Conservation (phyloP, 2,888 invertebrate genomes). For the Aphelenchoides bicaudatus region DNA sequence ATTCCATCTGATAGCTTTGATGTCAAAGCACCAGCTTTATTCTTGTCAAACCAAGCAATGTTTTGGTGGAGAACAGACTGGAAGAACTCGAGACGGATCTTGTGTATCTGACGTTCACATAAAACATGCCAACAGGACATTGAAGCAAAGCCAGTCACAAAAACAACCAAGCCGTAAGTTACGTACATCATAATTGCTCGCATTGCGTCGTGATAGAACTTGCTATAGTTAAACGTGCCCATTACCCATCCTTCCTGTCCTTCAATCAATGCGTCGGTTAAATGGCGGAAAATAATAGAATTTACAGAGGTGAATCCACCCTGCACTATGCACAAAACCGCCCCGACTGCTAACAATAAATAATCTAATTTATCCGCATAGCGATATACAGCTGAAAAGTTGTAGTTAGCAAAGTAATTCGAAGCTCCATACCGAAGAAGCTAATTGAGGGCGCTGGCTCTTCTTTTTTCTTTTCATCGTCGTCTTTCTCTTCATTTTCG, state of each 20-base stretch:
- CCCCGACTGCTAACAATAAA: conserved; percentile 24
- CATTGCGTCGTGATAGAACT: conserved; percentile 31
- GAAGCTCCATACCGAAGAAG: too few relatives aligned
- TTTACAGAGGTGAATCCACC: conserved; percentile 17
- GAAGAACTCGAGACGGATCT: conserved; percentile 62
- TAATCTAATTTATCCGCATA: conserved; percentile 31
- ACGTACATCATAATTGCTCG: conserved; percentile 34
- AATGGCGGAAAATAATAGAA: conserved; percentile 24
- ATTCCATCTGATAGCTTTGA: conserved; percentile 61
- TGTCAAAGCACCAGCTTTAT: conserved; percentile 63
- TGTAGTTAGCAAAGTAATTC: too few relatives aligned
- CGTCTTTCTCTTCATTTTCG: neutral
- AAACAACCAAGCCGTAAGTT: conserved; percentile 32
- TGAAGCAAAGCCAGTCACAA: conserved; percentile 35
- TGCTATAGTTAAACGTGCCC: conserved; percentile 26
- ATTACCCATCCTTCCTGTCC: conserved; percentile 29
- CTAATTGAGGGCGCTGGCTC: neutral
- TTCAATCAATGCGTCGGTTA: conserved; percentile 34
- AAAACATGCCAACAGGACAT: conserved; percentile 62
- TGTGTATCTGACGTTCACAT: conserved; percentile 63
- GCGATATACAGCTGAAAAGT: conserved; percentile 34
- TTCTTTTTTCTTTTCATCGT: conserved; percentile 4
- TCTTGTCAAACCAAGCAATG: conserved; percentile 63
- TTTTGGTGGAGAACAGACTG: conserved; percentile 61
- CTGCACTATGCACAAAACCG: conserved; percentile 23